Evolutionary conservation across 2,113 vertebrate genomes (phyloP).

Genomic region (Petroica traversi): DNA sequence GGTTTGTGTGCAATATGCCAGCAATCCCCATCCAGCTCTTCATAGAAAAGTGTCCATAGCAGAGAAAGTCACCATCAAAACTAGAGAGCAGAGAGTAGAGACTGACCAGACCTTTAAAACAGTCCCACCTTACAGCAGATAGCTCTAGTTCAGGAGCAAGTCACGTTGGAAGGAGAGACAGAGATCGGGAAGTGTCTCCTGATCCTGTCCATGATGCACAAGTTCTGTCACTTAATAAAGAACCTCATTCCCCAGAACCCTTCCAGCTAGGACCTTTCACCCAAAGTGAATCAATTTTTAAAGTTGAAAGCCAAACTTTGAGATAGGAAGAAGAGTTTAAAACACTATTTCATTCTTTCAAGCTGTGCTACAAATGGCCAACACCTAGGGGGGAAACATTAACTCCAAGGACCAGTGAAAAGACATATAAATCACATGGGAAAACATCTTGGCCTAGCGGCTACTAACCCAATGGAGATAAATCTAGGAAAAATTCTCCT

Average conservation of each 20-base stretch:
- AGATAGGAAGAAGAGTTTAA: constrained; percentile 35
- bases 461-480: constrained; percentile 55
- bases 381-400: constrained; percentile 54
- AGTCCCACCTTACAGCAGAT: not conserved
- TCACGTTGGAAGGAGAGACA: not conserved
- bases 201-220: not conserved
- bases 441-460: constrained; percentile 40
- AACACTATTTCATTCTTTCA: constrained; percentile 56
- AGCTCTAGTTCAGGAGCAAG: not conserved
- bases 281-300: constrained; percentile 46
- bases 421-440: constrained; percentile 64
- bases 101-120: not conserved
- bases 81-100: not conserved
- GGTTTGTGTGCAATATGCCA: not conserved
- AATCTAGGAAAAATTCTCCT: constrained; percentile 54
- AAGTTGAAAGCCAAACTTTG: constrained; percentile 48
- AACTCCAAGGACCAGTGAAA: constrained; percentile 54
- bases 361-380: constrained; percentile 46
- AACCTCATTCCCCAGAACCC: constrained; percentile 23
- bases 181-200: not conserved
- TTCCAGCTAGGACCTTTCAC: constrained; percentile 53
- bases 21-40: not conserved
- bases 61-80: not conserved
- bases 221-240: constrained; percentile 38
- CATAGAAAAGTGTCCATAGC: not conserved